Base-by-base conservation (phyloP, 2,888 invertebrate genomes). In the Macrophya annulata region DNA sequence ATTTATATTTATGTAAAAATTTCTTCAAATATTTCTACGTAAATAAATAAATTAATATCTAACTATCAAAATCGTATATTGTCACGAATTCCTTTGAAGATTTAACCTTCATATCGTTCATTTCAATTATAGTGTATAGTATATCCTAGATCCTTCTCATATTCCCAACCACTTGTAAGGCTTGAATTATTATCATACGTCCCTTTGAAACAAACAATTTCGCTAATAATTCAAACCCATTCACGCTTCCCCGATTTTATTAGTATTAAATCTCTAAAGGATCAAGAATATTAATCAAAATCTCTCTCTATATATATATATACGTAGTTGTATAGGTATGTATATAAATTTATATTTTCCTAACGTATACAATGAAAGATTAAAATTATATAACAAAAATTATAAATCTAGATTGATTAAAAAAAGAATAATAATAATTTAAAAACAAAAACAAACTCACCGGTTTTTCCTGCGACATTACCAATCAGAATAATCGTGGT, bases 111-210 rank as follows among this genome's bases (percentile, higher is more conserved):
- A 62, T n/a, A 62, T 25, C 8, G 31, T 15, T 25, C 31, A 15
- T 31, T 37, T 31, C 12, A 62, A 62, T 62, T 25, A 62, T 25
- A 62, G 10, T 62, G n/a, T n/a, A n/a, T n/a, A n/a, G n/a, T n/a
- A n/a, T n/a, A 62, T 25, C n/a, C 0, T 62, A 62, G n/a, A 62
- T 25, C 25, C 25, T 12, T 62, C 21, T 21, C 31, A 37, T 17
- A 68, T 37, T 68, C 68, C 15, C 37, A 37, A 68, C 68, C 68
- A 68, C 37, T 68, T 68, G 68, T 68, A 6, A 37, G 68, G 68
- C 15, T 17, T 17, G 68, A 37, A 37, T 68, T 68, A 68, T 37
- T 15, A 68, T 37, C 68, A 17, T 6, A 37, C 31, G 31, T 31
- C 37, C 68, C 68, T 37, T 37, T 37, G 68, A 37, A 37, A 17